phyloP scores from a whole-genome alignment of 2,888 invertebrate species.

The Junonia oenone region DNA sequence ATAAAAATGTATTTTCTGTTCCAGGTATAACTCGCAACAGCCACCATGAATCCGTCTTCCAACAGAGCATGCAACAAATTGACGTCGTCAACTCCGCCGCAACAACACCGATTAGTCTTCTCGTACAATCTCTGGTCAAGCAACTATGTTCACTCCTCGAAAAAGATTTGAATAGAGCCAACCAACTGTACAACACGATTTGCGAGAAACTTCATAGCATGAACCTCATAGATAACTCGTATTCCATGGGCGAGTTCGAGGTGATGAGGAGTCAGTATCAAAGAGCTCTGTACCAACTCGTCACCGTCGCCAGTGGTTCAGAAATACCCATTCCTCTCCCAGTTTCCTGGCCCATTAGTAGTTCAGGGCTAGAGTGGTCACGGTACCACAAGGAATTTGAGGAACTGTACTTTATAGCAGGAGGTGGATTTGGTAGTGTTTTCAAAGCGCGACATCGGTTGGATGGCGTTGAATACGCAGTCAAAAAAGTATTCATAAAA shows the following conservation, averaged over 20 bases:
- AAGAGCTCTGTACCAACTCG: slow-evolving; percentile 81
- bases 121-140: slow-evolving; percentile 85
- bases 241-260: slow-evolving; percentile 84
- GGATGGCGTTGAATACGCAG: slow-evolving; percentile 88
- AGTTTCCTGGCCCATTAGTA: slow-evolving; percentile 73
- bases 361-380: slow-evolving; percentile 80
- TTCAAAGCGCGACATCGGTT: slow-evolving; percentile 86
- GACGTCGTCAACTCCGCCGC: slow-evolving; percentile 58
- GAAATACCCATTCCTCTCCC: slow-evolving; percentile 72
- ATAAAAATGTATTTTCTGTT: slow-evolving; percentile 35
- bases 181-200: slow-evolving; percentile 82
- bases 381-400: slow-evolving; percentile 85
- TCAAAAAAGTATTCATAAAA: slow-evolving; percentile 86
- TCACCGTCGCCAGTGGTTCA: slow-evolving; percentile 79
- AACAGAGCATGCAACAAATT: slow-evolving; percentile 57
- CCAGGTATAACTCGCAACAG: slow-evolving; percentile 53
- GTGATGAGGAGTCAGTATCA: slow-evolving; percentile 84
- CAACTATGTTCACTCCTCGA: slow-evolving; percentile 83
- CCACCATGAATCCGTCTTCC: slow-evolving; percentile 54
- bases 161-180: slow-evolving; percentile 77
- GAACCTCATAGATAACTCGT: slow-evolving; percentile 85
- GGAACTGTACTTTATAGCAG: slow-evolving; percentile 84
- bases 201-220: slow-evolving; percentile 84
- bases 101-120: slow-evolving; percentile 82
- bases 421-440: slow-evolving; percentile 88